Evolutionary conservation across 2,113 vertebrate species (phyloP).

Genomic region (Limanda limanda): DNA sequence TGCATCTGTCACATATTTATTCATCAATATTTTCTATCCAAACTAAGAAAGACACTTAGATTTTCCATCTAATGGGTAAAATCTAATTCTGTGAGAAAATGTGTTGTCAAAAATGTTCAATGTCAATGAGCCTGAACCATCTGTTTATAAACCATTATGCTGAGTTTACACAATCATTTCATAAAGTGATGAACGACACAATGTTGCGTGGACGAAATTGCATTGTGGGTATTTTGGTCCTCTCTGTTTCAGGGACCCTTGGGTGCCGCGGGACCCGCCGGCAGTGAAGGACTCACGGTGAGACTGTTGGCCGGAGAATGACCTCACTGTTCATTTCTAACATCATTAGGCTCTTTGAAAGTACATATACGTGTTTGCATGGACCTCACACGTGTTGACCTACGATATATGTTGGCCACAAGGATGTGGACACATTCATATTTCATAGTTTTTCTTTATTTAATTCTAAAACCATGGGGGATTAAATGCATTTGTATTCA

Average conservation of each 20-base stretch:
- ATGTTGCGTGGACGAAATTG: neutral
- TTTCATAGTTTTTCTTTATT: no score
- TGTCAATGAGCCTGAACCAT: neutral
- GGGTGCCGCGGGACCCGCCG: slow-evolving; percentile 77
- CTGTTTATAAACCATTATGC: neutral
- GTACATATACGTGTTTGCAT: no score
- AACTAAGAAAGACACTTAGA: no score
- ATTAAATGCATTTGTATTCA: no score
- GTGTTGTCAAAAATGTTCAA: no score
- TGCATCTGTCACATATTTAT: neutral
- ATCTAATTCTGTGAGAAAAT: neutral
- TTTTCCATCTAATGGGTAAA: no score
- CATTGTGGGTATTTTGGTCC: slow-evolving; percentile 25
- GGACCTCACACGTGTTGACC: no score
- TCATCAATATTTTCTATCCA: neutral
- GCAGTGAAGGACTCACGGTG: slow-evolving; percentile 81
- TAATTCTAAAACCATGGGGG: no score
- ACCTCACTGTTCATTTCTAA: slow-evolving; percentile 24
- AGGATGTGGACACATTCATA: no score
- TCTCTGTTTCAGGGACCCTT: slow-evolving; percentile 79
- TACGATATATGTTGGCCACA: no score
- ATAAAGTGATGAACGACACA: neutral
- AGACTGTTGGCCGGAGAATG: slow-evolving; percentile 50
- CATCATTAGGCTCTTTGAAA: slow-evolving; percentile 8
- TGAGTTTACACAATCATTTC: neutral